phyloP scores from a whole-genome alignment of 2,797 vertebrate genomes.

The Helarctos malayanus region DNA sequence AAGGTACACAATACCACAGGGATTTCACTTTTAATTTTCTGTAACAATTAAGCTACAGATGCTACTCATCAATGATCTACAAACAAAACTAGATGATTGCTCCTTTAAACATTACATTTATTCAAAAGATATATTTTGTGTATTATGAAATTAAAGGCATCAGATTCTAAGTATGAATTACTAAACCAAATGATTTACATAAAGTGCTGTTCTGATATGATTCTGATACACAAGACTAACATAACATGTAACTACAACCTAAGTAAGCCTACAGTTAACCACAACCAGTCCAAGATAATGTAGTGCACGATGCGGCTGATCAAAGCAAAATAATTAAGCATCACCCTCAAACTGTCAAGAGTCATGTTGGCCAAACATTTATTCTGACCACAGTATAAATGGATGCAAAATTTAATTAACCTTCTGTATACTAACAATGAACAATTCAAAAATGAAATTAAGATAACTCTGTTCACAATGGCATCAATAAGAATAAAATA shows the following conservation, averaged over 20 bases:
- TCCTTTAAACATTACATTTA: constrained; percentile 59
- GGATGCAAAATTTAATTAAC: constrained; percentile 54
- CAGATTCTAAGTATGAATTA: constrained; percentile 47
- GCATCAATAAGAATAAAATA: constrained; percentile 59
- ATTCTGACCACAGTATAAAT: constrained; percentile 22
- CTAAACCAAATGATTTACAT: constrained; percentile 54
- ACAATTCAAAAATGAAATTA: constrained; percentile 64
- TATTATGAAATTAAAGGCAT: constrained; percentile 62
- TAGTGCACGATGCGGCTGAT: background rate
- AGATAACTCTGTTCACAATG: constrained; percentile 20
- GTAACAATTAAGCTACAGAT: constrained; percentile 11
- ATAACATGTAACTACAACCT: constrained; percentile 33
- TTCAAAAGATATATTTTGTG: constrained; percentile 19
- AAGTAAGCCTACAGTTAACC: constrained; percentile 24
- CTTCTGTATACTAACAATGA: constrained; percentile 39
- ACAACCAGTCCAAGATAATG: background rate
- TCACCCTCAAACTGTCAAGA: constrained; percentile 38
- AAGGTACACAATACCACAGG: background rate
- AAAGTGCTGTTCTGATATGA: constrained; percentile 15
- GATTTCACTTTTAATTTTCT: constrained; percentile 62
- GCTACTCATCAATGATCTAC: constrained; percentile 40
- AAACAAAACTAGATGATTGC: constrained; percentile 47
- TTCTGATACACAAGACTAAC: constrained; percentile 29
- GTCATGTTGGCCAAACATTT: constrained; percentile 40
- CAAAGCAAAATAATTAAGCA: constrained; percentile 57